Base-by-base conservation (phyloP, 2,113 vertebrate species). In the Coptodon bakossiorum region DNA sequence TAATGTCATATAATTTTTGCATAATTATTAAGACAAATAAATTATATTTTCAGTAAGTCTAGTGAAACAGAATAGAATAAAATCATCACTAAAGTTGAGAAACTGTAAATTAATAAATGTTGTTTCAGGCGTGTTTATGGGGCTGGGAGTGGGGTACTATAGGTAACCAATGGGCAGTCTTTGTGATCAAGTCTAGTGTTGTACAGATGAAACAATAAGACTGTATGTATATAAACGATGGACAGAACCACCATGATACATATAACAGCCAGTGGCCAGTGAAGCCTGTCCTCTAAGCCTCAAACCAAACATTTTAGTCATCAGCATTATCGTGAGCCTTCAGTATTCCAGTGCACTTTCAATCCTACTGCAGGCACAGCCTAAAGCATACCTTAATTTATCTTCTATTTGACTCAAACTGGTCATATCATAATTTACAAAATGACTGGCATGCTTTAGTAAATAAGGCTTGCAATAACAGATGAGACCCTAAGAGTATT, bases 121-220 rank as follows among this genome's bases (percentile, higher is more conserved):
- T 43, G n/a, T 43, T 43, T 43, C 38, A 16, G 38, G n/a, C 0
- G 0, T 24, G 66, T 71, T 43, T 71, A 16, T 71, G n/a, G n/a
- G 19, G n/a, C n/a, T 43, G 38, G n/a, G 7, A 14, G 38, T 9
- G 0, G 7, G n/a, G n/a, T 40, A 0, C 38, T 73, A 45, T 4
- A 73, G 38, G 13, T 73, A 40, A 22, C 34, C 61, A 66, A 43
- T 16, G 2, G 66, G 66, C 66, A 24, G 40, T 73, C 13, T 16
- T 43, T 45, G 40, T 45, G 13, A 45, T 73, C 68, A 17, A 73
- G 13, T 17, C 38, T 4, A 73, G 13, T 27, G 0, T 45, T 45
- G 9, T 27, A 78, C 10, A 31, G 9, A 29, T 78, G 6, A 50
- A 68, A 78, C 43, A 48, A 50, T 19, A 66, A 76, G 24, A 48